Evolutionary conservation across 2,113 vertebrate species (phyloP).

Genomic region (Macquaria ambigua): DNA sequence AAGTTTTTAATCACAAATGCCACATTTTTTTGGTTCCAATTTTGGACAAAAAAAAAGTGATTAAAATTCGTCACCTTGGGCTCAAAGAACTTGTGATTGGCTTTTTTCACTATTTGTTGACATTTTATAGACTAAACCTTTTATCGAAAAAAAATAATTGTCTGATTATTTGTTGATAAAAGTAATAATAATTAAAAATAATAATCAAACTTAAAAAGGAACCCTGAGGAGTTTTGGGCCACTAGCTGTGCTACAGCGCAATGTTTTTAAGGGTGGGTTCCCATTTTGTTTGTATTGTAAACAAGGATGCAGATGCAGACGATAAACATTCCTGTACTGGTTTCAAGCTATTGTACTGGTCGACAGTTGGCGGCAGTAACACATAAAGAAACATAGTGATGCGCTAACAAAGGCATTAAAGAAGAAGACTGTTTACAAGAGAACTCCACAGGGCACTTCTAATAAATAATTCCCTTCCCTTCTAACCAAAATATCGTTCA

Average conservation of each 20-base stretch:
- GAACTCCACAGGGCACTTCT: not conserved
- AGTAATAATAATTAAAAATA: not conserved
- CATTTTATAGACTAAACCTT: not conserved
- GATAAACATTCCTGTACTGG: not conserved
- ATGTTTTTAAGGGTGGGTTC: not conserved
- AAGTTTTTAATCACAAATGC: too few species aligned
- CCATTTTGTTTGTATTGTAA: not conserved
- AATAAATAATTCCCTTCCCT: not conserved
- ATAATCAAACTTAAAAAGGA: not conserved
- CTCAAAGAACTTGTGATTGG: too few species aligned
- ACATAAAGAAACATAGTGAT: not conserved
- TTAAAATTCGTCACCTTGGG: not conserved
- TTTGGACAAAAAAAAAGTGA: not conserved
- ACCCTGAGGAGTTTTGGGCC: not conserved
- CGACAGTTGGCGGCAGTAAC: too few species aligned
- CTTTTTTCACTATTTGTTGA: not conserved
- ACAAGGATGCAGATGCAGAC: not conserved
- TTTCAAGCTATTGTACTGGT: not conserved
- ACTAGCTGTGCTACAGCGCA: not conserved
- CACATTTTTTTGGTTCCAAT: too few species aligned
- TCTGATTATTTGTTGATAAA: not conserved
- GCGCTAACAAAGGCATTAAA: not conserved
- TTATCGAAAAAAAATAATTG: not conserved
- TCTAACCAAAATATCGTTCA: not conserved
- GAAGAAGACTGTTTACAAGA: not conserved